Evolutionary conservation across 2,797 vertebrate species (phyloP).

Genomic region (Scleropages formosus): DNA sequence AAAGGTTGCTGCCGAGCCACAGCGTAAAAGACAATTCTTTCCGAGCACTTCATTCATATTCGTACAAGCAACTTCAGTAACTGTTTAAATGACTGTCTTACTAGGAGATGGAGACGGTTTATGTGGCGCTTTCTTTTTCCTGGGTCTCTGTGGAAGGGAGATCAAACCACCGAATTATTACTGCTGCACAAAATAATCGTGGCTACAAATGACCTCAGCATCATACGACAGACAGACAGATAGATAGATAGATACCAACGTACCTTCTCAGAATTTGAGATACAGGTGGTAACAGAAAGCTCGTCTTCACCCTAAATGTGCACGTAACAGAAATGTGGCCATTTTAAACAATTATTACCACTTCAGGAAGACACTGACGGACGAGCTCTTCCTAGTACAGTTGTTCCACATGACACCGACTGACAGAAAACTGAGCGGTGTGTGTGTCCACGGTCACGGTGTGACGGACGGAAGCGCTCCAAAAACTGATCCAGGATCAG

Average conservation of each 20-base stretch:
- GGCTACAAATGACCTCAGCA: too few species aligned
- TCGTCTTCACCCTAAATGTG: conserved; percentile 57
- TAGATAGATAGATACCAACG: neutral
- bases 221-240: neutral
- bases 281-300: conserved; percentile 56
- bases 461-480: too few species aligned
- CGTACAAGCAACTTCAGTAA: neutral
- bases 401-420: too few species aligned
- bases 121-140: conserved; percentile 66
- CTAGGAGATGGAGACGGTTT: conserved; percentile 78
- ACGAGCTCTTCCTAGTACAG: too few species aligned
- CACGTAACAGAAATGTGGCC: neutral
- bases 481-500: too few species aligned
- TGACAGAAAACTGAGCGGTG: too few species aligned
- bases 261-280: conserved; percentile 61
- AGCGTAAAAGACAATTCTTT: too few species aligned
- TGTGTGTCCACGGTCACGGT: too few species aligned
- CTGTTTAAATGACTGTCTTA: conserved; percentile 57
- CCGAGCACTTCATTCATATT: too few species aligned
- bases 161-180: neutral
- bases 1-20: too few species aligned
- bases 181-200: too few species aligned
- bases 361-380: too few species aligned
- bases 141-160: conserved; percentile 63
- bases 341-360: neutral